A percentile compares a stretch with the other conserved stretches of the same genome.
phyloP scores from a whole-genome alignment of 2,113 vertebrate genomes.

The Desmodus rotundus region DNA sequence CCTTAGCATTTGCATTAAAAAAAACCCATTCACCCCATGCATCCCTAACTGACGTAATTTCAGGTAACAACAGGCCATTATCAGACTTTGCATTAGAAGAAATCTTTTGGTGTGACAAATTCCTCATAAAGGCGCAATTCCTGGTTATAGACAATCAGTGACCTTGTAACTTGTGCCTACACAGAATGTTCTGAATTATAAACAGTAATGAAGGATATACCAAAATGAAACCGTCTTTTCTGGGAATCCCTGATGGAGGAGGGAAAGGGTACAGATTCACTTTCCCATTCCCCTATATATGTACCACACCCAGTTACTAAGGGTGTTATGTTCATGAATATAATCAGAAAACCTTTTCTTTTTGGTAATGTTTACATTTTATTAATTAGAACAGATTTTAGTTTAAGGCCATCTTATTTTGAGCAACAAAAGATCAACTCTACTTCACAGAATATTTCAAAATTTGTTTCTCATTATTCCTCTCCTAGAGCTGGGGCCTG shows the following conservation, averaged over 20 bases:
- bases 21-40: background rate
- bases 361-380: constrained; percentile 10
- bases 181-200: background rate
- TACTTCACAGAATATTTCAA: constrained; percentile 3
- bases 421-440: background rate
- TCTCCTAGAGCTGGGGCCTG: background rate
- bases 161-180: background rate
- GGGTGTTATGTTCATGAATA: background rate
- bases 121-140: background rate
- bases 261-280: background rate
- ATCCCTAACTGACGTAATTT: background rate
- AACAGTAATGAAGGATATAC: background rate
- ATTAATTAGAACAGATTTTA: constrained; percentile 2
- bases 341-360: background rate
- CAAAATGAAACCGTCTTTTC: background rate
- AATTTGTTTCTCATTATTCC: background rate
- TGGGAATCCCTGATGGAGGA: background rate
- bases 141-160: background rate
- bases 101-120: background rate
- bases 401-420: background rate
- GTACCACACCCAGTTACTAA: background rate
- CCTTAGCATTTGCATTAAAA: background rate
- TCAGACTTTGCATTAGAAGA: background rate
- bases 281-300: background rate
- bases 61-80: background rate